Base-by-base conservation (phyloP, 2,797 vertebrate species). In the Oreonectes daqikongensis region DNA sequence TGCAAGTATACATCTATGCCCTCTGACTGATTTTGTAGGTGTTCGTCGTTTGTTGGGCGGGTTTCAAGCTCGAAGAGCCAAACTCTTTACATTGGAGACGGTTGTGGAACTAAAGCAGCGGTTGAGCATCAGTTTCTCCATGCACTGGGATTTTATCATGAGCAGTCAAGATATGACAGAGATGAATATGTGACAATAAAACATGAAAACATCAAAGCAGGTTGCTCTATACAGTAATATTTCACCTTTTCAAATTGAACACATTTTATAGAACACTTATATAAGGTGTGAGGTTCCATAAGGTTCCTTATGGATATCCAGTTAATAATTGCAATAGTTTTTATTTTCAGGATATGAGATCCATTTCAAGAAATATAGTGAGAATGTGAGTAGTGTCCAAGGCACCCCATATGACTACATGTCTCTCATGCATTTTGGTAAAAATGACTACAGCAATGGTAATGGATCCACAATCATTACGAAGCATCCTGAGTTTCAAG, bases 71-170 rank as follows among this genome's bases (percentile, higher is more conserved):
- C 0, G 2, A 88, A 90, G 4, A 77, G 75, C 44, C 96, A 97
- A 82, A 1, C 68, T 0, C 66, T 97, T 9, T 96, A 95, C 46
- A 94, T 97, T 0, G 95, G 94, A 12, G 0, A 0, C 0, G 80
- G 53, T 73, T 97, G 96, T 79, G 95, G 94, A 79, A 38, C 4
- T 3, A 83, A 93, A 1, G 88, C 30, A 0, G 92, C 84, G 0
- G 77, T 95, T 69, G 89, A 96, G 50, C 95, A 96, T 0, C 93
- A 95, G 79, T 90, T 97, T 74, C 91, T 97, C 9, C 96, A 97
- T 0, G 91, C 93, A 0, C 87, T 97, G 66, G 95, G 96, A 12
- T 95, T 97, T 87, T 92, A 80, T 90, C 95, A 97, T 0, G 95
- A 97, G 83, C 95, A 97, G 69, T 94, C 94, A 0, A 91, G 95